phyloP scores from a whole-genome alignment of 2,113 vertebrate species.

The Malurus melanocephalus region DNA sequence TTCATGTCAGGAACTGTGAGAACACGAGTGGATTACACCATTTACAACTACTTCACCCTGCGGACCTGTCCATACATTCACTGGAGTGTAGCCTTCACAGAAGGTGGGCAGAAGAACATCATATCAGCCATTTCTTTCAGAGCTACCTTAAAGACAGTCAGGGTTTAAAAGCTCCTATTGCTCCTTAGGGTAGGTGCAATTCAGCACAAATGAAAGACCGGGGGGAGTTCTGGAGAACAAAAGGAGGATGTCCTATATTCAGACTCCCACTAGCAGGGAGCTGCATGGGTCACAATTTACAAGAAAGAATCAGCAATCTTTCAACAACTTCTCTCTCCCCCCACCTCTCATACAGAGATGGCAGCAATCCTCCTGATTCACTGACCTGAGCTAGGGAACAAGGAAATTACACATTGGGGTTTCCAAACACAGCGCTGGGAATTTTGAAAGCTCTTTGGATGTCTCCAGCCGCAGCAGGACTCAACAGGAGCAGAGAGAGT shows the following conservation, averaged over 20 bases:
- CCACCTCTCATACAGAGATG: not conserved
- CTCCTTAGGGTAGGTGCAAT: not conserved
- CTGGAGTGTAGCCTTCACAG: not conserved
- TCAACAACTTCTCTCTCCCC: not conserved
- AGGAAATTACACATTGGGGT: not conserved
- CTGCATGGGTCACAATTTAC: slow-evolving; percentile 25
- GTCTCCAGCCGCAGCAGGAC: not conserved
- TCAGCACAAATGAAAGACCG: not conserved
- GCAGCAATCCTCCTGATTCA: slow-evolving; percentile 48
- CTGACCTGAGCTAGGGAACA: not conserved
- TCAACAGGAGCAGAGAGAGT: not conserved
- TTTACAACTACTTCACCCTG: not conserved
- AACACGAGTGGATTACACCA: fast-evolving
- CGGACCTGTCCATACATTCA: not conserved
- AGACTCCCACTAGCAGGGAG: slow-evolving; percentile 28
- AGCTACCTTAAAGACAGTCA: not conserved
- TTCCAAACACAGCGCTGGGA: not conserved
- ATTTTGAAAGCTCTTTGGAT: slow-evolving; percentile 19
- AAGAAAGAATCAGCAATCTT: not conserved
- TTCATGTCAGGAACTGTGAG: not conserved
- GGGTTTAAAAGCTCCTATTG: not conserved
- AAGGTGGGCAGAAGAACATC: not conserved
- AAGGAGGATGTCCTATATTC: slow-evolving; percentile 53
- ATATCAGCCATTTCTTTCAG: not conserved
- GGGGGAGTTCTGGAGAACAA: slow-evolving; percentile 43